Percentiles rank a stretch among this genome's conserved stretches.
These are phyloP conservation scores for Rhabdomys pumilio DNA, from an alignment of 2,797 vertebrate species.

Conservation along the genomic window DNA sequence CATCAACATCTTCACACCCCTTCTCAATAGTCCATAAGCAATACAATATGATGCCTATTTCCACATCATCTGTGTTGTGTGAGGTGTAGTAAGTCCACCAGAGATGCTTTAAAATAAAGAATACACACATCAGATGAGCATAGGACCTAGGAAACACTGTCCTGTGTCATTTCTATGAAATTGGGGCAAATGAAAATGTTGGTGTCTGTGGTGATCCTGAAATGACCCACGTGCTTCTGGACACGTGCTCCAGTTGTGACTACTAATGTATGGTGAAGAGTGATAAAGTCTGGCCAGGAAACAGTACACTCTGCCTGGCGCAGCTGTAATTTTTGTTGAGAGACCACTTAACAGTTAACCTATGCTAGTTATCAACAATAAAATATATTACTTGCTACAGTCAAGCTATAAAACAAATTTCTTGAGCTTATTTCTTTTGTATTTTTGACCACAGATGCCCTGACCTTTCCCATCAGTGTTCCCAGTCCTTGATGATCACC, in stretches of 20 bases:
- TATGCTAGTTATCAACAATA: neutral
- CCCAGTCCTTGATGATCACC: neutral
- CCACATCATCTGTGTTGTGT: neutral
- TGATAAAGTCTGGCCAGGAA: neutral
- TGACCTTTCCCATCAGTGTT: no score
- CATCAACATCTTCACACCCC: no score
- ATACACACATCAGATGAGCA: neutral
- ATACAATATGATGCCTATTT: no score
- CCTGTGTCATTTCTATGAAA: neutral
- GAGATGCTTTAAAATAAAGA: neutral
- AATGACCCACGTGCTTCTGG: no score
- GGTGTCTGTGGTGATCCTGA: neutral
- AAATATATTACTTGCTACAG: no score
- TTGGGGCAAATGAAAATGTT: neutral
- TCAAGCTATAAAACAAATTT: neutral
- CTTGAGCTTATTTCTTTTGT: neutral
- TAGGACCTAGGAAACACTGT: neutral
- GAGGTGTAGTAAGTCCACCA: no score
- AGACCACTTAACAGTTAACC: neutral
- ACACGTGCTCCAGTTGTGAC: no score
- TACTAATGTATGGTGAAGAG: accelerated
- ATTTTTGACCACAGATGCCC: neutral
- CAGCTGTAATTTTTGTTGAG: neutral
- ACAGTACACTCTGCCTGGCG: no score
- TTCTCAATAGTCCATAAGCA: neutral